Percentiles rank a stretch among this genome's conserved stretches.
Evolutionary conservation across 2,888 invertebrate species (phyloP).

Genomic region (Ochropleura plecta): DNA sequence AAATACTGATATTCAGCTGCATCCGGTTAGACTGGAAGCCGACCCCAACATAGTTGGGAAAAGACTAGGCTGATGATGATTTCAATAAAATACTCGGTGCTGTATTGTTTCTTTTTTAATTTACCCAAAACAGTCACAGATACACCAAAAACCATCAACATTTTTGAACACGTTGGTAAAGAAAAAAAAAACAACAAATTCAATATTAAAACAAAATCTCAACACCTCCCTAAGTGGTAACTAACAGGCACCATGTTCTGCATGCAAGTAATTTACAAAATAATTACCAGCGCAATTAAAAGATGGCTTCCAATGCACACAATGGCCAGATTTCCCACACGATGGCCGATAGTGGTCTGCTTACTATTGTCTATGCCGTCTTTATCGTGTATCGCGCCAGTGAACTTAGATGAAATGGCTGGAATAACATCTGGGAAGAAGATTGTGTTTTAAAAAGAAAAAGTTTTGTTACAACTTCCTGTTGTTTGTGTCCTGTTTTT

Average conservation of each 20-base stretch:
- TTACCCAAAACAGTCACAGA: neutral
- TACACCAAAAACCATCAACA: neutral
- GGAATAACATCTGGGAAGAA: constrained; percentile 22
- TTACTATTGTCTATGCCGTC: constrained; percentile 46
- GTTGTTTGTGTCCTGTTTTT: neutral
- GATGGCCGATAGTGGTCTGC: constrained; percentile 41
- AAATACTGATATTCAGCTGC: too few relatives aligned
- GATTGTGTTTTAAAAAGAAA: constrained; percentile 28
- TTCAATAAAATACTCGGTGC: too few relatives aligned
- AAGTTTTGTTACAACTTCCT: neutral
- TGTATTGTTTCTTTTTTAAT: neutral
- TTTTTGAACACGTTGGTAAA: neutral
- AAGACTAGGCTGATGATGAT: too few relatives aligned
- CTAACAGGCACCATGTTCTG: constrained; percentile 38
- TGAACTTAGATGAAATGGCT: constrained; percentile 54
- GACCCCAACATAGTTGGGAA: too few relatives aligned
- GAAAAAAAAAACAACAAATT: neutral
- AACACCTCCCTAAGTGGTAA: constrained; percentile 23
- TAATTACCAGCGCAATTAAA: constrained; percentile 57
- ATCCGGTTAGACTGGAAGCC: too few relatives aligned
- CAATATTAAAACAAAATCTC: neutral
- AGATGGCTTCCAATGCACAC: constrained; percentile 35
- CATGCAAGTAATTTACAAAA: constrained; percentile 50
- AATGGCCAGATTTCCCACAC: constrained; percentile 59
- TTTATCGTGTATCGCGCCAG: constrained; percentile 43